Base-by-base conservation (phyloP, 2,797 vertebrate species). In the Chaetodon trifasciatus region DNA sequence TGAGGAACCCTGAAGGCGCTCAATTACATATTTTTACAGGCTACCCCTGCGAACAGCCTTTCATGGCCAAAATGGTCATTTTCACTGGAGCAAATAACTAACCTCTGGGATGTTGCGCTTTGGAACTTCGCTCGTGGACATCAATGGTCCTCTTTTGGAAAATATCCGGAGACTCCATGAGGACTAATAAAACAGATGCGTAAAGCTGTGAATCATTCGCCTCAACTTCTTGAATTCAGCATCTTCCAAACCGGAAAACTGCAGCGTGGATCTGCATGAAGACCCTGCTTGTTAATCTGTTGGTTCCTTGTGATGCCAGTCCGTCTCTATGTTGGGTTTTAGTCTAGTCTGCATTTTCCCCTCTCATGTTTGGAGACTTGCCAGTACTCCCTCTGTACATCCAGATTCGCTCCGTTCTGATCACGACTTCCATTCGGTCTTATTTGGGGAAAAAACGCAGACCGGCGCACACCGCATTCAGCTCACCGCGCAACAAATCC, bases 71-170 rank as follows among this genome's bases (percentile, higher is more conserved):
- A 19, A 63, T 40, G 16, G 16, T 35, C 24, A 44, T 58, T 37
- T 46, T 3, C n/a, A 80, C 10, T 42, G 9, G 8, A 66, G 70
- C 8, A 70, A 62, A 81, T 8, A 50, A 91, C 89, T 77, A 66
- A 92, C 92, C 91, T 90, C 76, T 82, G 40, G 28, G 79, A 50
- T 82, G 81, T 23, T 77, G 82, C 2, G 21, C 92, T 91, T 88
- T 81, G 68, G 86, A 83, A 90, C 74, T 89, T 90, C 68, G n/a
- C 70, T 79, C 63, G 47, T 24, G 56, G 57, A 85, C 78, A 62
- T 75, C 50, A 44, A 24, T 71, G 68, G 56, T 83, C 23, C 50
- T 85, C 69, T 46, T 85, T 50, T 61, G 44, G 49, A 68, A 78
- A 82, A 77, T 23, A 80, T 73, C 21, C 46, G 10, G 24, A 53